phyloP scores from a whole-genome alignment of 2,113 vertebrate species.

The Pteronura brasiliensis region DNA sequence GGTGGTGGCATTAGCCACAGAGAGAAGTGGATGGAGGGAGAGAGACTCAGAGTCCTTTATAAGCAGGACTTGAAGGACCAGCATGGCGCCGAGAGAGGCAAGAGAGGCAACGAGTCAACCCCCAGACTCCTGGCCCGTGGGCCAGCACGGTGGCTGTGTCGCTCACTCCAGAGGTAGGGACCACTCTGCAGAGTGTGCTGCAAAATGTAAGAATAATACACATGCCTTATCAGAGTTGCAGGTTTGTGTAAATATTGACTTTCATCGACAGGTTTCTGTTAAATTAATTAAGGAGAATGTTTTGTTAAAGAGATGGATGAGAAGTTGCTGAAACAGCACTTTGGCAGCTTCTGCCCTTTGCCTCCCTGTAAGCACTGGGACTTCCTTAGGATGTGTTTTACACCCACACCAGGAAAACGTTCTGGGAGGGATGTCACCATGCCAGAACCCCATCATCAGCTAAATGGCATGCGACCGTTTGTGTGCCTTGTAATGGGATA shows the following conservation, averaged over 20 bases:
- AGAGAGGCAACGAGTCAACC: rapidly evolving
- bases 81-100: too few species aligned
- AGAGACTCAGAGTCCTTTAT: neutral
- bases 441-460: neutral
- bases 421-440: neutral
- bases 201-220: neutral
- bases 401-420: conserved; percentile 44
- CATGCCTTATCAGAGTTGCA: neutral
- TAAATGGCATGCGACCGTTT: neutral
- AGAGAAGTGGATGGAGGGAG: neutral
- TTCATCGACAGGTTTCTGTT: conserved; percentile 31
- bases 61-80: neutral
- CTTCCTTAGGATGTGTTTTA: conserved; percentile 65
- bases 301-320: neutral
- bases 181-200: rapidly evolving
- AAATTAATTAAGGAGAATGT: conserved; percentile 44
- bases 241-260: conserved; percentile 22
- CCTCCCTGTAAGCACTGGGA: neutral
- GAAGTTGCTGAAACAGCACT: conserved; percentile 53
- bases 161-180: rapidly evolving
- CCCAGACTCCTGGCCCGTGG: neutral
- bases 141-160: neutral
- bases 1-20: too few species aligned
- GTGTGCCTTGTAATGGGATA: rapidly evolving
- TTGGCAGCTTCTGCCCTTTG: neutral